These are phyloP conservation scores for Pachydiplax longipennis DNA, from an alignment of 2,888 invertebrate species.

Conservation along the genomic window DNA sequence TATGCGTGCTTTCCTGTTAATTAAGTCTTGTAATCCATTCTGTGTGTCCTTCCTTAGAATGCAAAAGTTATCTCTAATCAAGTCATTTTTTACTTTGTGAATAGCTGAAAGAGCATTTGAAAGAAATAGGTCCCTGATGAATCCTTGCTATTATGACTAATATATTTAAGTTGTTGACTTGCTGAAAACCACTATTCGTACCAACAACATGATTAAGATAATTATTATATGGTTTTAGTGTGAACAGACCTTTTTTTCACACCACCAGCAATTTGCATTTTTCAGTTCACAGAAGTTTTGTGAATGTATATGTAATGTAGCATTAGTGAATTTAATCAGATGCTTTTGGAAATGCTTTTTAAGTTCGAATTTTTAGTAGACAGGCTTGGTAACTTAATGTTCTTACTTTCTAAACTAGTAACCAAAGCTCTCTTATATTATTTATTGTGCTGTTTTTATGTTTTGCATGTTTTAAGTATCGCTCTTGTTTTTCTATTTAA, in stretches of 20 bases:
- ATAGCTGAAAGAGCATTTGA: neutral
- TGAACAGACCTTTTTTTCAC: neutral
- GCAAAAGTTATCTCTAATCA: neutral
- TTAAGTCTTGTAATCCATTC: neutral
- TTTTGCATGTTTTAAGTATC: neutral
- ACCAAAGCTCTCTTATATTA: neutral
- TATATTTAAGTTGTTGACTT: neutral
- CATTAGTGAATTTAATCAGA: neutral
- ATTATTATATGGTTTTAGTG: neutral
- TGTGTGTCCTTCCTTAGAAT: neutral
- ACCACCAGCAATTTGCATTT: neutral
- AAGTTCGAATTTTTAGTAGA: neutral
- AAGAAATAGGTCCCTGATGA: neutral
- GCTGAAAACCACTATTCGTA: neutral
- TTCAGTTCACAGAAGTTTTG: neutral
- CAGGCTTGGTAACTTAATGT: neutral
- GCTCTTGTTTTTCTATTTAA: neutral
- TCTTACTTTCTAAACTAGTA: neutral
- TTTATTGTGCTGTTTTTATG: neutral
- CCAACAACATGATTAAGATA: neutral
- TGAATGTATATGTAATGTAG: neutral
- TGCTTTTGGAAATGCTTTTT: neutral
- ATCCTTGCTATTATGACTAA: neutral
- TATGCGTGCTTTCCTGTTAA: slow-evolving; percentile 31
- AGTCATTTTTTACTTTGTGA: neutral